Conservation (phyloP, 64 coral and sea anemone species). For the Montipora foliosa region DNA sequence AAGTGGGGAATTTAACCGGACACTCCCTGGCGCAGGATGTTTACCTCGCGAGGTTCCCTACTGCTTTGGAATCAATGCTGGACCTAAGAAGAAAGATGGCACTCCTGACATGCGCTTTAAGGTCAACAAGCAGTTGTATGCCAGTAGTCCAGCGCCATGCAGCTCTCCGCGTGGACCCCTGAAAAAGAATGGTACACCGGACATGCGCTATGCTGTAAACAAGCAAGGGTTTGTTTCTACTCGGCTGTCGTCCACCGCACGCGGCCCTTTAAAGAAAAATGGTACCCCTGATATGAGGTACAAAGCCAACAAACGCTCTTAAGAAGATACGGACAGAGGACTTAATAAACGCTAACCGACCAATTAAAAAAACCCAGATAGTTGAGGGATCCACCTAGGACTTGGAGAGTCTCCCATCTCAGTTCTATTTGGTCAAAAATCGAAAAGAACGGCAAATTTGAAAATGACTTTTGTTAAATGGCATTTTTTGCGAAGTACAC, state of each 20-base stretch:
- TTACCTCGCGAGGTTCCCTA: background rate
- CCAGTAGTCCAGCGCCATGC: background rate
- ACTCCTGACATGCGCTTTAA: constrained; percentile 17
- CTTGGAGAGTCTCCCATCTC: no score
- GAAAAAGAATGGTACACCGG: constrained; percentile 37
- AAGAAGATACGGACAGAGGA: no score
- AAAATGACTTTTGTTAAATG: no score
- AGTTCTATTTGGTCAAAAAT: no score
- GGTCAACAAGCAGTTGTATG: background rate
- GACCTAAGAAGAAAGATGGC: background rate
- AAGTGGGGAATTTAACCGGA: background rate
- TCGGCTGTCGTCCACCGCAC: background rate
- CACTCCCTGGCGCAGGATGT: no score
- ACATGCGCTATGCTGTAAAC: constrained; percentile 15
- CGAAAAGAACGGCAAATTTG: no score
- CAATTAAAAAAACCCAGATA: no score
- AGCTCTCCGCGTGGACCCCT: background rate
- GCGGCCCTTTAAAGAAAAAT: constrained; percentile 40
- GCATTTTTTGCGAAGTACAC: no score
- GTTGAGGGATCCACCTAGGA: no score
- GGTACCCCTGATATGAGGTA: constrained; percentile 50
- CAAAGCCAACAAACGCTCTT: background rate
- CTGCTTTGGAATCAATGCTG: no score
- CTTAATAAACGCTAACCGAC: no score
- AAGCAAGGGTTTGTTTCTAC: background rate